These are phyloP conservation scores for Unio pictorum DNA, from an alignment of 2,888 invertebrate species.

Conservation along the genomic window DNA sequence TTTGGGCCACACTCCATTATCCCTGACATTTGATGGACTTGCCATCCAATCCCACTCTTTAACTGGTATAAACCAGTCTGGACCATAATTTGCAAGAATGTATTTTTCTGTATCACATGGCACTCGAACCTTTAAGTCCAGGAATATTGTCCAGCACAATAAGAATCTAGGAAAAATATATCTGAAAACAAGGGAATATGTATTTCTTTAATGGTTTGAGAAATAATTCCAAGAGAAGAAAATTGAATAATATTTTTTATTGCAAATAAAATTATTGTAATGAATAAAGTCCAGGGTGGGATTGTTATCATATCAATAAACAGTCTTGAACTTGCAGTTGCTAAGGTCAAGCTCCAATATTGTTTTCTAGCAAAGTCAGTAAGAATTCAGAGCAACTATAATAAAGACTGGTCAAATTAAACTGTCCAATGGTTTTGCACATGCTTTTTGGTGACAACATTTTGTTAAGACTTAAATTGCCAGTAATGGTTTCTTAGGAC, in stretches of 20 bases:
- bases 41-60: slow-evolving; percentile 75
- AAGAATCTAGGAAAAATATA: slow-evolving; percentile 74
- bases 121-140: slow-evolving; percentile 73
- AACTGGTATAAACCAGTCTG: slow-evolving; percentile 73
- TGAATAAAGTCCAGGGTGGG: no score
- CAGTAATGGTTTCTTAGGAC: no score
- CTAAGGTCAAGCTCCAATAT: no score
- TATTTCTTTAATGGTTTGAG: background rate
- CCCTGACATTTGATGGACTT: slow-evolving; percentile 74
- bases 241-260: background rate
- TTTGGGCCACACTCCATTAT: slow-evolving; percentile 74
- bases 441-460: no score
- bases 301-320: no score
- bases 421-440: no score
- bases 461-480: no score
- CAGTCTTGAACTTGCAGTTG: no score
- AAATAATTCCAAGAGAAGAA: no score
- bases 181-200: slow-evolving; percentile 53
- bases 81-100: slow-evolving; percentile 75
- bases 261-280: background rate
- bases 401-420: no score
- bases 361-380: no score
- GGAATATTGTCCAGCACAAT: slow-evolving; percentile 75
- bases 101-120: slow-evolving; percentile 74
- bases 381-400: no score